Percentiles rank a stretch among this genome's conserved stretches.
Conservation (phyloP, 2,797 vertebrate genomes). For the Varecia variegata region DNA sequence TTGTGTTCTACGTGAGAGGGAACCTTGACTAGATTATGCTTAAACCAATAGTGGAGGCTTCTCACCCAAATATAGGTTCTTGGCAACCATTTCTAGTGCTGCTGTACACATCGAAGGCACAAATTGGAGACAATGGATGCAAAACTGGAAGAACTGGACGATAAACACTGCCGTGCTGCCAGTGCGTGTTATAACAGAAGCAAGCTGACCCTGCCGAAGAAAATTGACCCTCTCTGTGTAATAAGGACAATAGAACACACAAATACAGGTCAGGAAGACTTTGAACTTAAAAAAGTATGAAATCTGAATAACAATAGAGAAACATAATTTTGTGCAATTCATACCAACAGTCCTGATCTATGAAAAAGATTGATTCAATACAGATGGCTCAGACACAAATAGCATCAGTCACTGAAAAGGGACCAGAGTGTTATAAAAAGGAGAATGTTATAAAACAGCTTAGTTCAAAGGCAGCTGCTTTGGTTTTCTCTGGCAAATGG, state of each 20-base stretch:
- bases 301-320: neutral
- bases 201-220: neutral
- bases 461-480: neutral
- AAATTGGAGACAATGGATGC: neutral
- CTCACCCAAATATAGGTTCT: accelerated
- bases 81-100: neutral
- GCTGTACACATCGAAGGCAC: accelerated
- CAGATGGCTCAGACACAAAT: neutral
- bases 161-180: neutral
- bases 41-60: neutral
- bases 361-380: neutral
- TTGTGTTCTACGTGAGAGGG: neutral
- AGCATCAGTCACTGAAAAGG: neutral
- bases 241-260: neutral
- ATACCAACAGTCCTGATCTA: neutral
- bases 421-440: neutral
- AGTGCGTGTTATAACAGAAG: neutral
- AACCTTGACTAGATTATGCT: neutral
- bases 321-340: neutral
- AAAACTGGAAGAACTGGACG: neutral
- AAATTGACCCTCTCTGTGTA: neutral
- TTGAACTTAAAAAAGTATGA: neutral
- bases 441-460: neutral
- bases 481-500: neutral
- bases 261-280: neutral